phyloP scores from a whole-genome alignment of 2,888 invertebrate species.

The Lasioglossum oenotherae region DNA sequence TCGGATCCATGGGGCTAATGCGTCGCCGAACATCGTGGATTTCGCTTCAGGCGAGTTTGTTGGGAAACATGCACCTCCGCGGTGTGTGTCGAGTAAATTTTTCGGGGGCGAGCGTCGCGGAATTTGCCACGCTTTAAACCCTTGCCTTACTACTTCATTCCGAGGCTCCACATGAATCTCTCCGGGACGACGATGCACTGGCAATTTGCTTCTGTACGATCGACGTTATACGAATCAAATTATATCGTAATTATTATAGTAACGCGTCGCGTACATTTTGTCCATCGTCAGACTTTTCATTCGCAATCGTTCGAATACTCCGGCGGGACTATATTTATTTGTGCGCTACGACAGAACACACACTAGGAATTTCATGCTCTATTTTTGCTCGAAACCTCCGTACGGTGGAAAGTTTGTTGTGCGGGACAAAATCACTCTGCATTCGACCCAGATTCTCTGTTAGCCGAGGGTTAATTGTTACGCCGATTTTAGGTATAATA shows the following conservation, averaged over 20 bases:
- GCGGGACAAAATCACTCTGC: background rate
- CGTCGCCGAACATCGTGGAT: background rate
- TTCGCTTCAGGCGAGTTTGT: background rate
- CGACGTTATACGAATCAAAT: background rate
- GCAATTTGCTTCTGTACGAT: too few relatives aligned
- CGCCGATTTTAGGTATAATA: slow-evolving; percentile 3
- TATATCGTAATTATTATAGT: background rate
- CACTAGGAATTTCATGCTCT: background rate
- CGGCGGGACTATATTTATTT: background rate
- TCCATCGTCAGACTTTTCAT: background rate
- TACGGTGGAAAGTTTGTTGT: background rate
- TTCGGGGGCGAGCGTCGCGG: background rate
- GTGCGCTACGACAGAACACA: background rate
- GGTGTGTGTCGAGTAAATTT: background rate
- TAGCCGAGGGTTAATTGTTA: background rate
- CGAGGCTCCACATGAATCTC: background rate
- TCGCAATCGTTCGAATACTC: background rate
- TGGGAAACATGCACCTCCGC: background rate
- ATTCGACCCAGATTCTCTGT: slow-evolving; percentile 6
- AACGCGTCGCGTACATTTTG: fast-evolving
- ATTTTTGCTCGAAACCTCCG: background rate
- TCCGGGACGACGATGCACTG: too few relatives aligned
- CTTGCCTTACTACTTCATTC: background rate
- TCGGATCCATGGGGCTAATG: background rate
- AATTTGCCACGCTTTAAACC: background rate